Evolutionary conservation across 2,888 invertebrate species (phyloP).

Genomic region (Linnaemya vulpina): DNA sequence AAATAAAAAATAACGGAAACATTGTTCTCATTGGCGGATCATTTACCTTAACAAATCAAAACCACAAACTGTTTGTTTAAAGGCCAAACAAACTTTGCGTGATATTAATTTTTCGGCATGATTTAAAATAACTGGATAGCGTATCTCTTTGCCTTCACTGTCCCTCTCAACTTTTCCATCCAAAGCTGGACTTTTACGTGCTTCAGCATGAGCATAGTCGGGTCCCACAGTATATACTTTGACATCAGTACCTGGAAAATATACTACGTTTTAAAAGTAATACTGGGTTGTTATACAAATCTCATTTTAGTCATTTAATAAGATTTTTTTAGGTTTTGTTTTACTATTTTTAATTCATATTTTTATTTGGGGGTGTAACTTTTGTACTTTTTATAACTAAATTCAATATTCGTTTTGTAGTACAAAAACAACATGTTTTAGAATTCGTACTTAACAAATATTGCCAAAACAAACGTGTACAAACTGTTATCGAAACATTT

Average conservation of each 20-base stretch:
- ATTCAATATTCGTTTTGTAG: conserved; percentile 36
- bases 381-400: conserved; percentile 14
- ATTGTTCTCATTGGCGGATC: background rate
- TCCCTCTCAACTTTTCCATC: conserved; percentile 99
- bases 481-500: conserved; percentile 66
- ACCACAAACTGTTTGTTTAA: conserved; percentile 99
- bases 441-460: conserved; percentile 46
- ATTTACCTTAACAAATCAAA: conserved; percentile 95
- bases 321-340: conserved; percentile 73
- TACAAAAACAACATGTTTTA: conserved; percentile 9
- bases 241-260: conserved; percentile 86
- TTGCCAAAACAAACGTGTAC: conserved; percentile 61
- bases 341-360: conserved; percentile 29
- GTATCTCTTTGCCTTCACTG: conserved; percentile 98
- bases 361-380: conserved; percentile 23
- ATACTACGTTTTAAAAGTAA: conserved; percentile 83
- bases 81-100: conserved; percentile 97
- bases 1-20: background rate
- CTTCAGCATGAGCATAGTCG: conserved; percentile 99
- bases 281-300: conserved; percentile 81
- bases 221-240: conserved; percentile 99
- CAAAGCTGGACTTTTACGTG: conserved; percentile 98
- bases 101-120: conserved; percentile 99
- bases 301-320: conserved; percentile 71
- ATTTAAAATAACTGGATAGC: conserved; percentile 98